A percentile compares a stretch with the other conserved stretches of the same genome.
phyloP scores from a whole-genome alignment of 1,140 invertebrate genomes.

The Drosophila malerkotliana region DNA sequence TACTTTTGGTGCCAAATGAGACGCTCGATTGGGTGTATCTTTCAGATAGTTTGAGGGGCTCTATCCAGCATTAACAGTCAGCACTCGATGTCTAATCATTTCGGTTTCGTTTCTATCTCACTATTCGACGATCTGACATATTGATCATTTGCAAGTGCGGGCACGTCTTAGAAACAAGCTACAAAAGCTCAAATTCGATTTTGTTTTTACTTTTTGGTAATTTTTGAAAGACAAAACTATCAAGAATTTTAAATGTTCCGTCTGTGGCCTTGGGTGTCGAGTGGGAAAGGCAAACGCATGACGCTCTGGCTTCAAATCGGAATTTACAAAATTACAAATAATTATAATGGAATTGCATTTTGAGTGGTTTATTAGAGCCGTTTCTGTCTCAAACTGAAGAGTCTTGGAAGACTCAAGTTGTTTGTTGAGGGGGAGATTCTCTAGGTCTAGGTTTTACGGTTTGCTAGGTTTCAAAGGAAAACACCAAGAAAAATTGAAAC shows the following conservation, averaged over 20 bases:
- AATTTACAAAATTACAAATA: conserved; percentile 47
- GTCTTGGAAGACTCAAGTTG: conserved; percentile 5
- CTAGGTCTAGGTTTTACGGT: neutral
- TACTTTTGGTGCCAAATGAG: conserved; percentile 31
- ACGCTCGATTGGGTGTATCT: conserved; percentile 47
- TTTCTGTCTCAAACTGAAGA: conserved; percentile 16
- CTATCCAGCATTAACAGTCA: conserved; percentile 23
- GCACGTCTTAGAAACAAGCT: conserved; percentile 49
- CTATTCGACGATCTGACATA: conserved; percentile 59
- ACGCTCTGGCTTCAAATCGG: conserved; percentile 19
- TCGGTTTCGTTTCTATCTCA: conserved; percentile 12
- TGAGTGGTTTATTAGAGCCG: conserved; percentile 47
- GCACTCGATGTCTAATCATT: conserved; percentile 31
- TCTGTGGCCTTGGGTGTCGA: conserved; percentile 53
- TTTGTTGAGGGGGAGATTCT: conserved; percentile 10
- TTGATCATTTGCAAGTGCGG: conserved; percentile 69
- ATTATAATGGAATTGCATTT: conserved; percentile 41
- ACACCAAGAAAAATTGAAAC: no score
- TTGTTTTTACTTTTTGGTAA: conserved; percentile 50
- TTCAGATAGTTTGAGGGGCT: conserved; percentile 2
- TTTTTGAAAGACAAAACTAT: conserved; percentile 64
- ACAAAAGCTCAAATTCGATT: conserved; percentile 11
- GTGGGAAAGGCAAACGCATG: conserved; percentile 53
- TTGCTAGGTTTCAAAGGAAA: no score
- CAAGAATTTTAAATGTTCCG: conserved; percentile 75